A percentile compares a stretch with the other conserved stretches of the same genome.
Conservation (phyloP, 1,140 invertebrate species). For the Brachionus koreanus region DNA sequence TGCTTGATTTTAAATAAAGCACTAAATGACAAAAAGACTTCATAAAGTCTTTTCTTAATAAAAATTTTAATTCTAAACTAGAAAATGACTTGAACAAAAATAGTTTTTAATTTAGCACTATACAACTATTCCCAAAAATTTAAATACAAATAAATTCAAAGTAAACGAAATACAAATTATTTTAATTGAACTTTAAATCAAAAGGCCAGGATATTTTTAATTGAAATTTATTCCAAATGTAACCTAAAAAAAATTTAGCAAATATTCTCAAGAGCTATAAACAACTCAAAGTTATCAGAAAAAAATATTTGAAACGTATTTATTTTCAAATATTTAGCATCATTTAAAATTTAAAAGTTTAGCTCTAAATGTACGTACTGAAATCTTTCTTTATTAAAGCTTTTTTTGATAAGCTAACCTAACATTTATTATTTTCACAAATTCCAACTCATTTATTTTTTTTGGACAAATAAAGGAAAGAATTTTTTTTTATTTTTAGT, state of each 20-base stretch:
- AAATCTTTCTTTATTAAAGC: not conserved
- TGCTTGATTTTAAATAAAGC: too few relatives aligned
- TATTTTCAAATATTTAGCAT: too few relatives aligned
- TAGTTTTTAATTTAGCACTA: not conserved
- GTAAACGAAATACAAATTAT: not conserved
- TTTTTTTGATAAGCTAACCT: not conserved
- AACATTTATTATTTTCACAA: too few relatives aligned
- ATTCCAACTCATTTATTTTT: too few relatives aligned
- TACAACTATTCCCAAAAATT: not conserved
- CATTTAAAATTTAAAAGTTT: too few relatives aligned
- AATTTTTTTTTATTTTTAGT: not conserved
- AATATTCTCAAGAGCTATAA: not conserved
- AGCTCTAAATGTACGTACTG: too few relatives aligned
- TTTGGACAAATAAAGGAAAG: not conserved
- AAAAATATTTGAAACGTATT: too few relatives aligned
- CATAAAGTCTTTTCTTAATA: too few relatives aligned
- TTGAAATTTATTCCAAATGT: not conserved
- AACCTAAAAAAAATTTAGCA: not conserved
- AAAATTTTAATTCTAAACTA: not conserved
- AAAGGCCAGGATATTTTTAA: not conserved
- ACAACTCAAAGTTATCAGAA: not conserved
- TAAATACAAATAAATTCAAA: not conserved
- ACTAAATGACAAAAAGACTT: too few relatives aligned
- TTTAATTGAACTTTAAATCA: not conserved
- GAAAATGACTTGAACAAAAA: not conserved